phyloP scores from a whole-genome alignment of 2,797 vertebrate species.

The Sarcophilus harrisii region DNA sequence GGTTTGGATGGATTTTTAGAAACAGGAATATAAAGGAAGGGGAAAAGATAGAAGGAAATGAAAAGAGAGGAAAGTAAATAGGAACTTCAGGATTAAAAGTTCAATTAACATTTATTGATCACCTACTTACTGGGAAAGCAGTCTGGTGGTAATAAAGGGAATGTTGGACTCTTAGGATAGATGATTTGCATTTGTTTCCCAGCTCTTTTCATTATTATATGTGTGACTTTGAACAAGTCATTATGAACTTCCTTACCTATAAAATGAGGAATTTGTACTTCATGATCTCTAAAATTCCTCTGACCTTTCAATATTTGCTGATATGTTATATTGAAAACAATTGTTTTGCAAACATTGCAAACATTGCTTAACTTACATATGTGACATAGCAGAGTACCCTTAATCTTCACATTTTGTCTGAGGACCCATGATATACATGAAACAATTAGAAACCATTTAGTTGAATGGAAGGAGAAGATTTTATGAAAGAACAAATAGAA shows the following conservation, averaged over 20 bases:
- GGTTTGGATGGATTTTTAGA: background rate
- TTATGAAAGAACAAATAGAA: background rate
- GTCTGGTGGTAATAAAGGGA: background rate
- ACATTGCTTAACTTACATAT: background rate
- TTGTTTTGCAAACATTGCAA: background rate
- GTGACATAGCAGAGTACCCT: background rate
- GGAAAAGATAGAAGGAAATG: background rate
- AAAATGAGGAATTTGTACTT: background rate
- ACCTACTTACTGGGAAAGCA: background rate
- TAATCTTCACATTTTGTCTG: background rate
- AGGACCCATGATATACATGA: background rate
- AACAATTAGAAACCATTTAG: background rate
- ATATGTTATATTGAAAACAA: background rate
- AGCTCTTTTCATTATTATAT: background rate
- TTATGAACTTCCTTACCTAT: background rate
- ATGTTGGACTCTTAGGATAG: background rate
- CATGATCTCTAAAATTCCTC: background rate
- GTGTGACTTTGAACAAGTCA: background rate
- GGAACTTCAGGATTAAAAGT: background rate
- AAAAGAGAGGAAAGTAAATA: background rate
- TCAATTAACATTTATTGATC: background rate
- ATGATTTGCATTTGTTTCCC: background rate
- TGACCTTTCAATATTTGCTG: background rate
- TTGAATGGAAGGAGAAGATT: background rate
- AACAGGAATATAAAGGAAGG: background rate